A percentile compares a stretch with the other conserved stretches of the same genome.
phyloP scores from a whole-genome alignment of 2,113 vertebrate genomes.

The Crotophaga sulcirostris region DNA sequence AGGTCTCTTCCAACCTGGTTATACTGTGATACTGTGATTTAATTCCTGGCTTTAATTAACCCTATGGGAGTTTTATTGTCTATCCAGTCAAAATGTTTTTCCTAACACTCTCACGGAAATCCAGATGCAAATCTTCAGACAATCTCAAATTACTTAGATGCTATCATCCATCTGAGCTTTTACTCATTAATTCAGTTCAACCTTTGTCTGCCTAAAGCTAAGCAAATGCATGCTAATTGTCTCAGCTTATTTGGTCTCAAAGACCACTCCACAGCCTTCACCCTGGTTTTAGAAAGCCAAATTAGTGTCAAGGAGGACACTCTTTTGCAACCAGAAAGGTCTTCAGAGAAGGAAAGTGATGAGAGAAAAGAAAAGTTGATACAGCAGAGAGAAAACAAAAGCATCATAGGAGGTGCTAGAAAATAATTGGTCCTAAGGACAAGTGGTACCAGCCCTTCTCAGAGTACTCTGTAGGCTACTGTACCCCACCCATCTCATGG shows the following conservation, averaged over 20 bases:
- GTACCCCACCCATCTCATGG: background rate
- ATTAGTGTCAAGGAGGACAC: background rate
- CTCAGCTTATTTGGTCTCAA: background rate
- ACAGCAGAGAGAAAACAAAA: background rate
- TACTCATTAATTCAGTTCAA: background rate
- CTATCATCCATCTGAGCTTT: background rate
- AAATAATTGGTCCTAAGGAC: background rate
- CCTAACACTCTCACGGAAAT: background rate
- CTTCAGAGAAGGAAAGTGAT: background rate
- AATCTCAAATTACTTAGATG: background rate
- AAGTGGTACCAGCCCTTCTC: background rate
- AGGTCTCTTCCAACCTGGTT: no score
- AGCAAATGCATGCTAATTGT: background rate
- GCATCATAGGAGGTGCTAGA: background rate
- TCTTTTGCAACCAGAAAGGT: background rate
- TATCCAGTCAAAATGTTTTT: background rate
- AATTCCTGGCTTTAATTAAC: background rate
- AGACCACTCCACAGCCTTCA: background rate
- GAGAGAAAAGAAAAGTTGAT: background rate
- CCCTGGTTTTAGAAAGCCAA: background rate
- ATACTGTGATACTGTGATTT: no score
- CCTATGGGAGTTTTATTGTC: background rate
- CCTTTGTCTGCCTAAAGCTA: background rate
- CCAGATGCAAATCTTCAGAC: rapidly evolving
- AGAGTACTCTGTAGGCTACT: background rate